Conservation (phyloP, 2,113 vertebrate genomes). For the Labrus mixtus region DNA sequence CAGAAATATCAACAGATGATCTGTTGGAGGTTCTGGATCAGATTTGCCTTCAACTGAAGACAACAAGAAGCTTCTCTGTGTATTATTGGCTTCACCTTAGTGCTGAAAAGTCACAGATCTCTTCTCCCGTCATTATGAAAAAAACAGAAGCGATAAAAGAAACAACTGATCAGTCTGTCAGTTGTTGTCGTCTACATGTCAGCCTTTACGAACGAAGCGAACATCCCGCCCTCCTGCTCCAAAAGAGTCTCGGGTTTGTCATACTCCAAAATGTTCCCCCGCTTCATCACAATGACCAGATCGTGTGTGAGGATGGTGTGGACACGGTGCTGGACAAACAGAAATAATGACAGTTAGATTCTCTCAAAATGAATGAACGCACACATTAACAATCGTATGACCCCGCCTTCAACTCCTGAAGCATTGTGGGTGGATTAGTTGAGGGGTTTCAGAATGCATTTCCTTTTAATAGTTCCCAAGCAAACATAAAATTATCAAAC, state of each 20-base stretch:
- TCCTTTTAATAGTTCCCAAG: too few relatives aligned
- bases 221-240: conserved; percentile 92
- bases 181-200: conserved; percentile 89
- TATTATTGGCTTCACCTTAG: background rate
- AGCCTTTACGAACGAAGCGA: conserved; percentile 95
- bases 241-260: conserved; percentile 93
- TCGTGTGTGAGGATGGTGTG: conserved; percentile 98
- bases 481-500: too few relatives aligned
- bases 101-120: background rate
- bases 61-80: background rate
- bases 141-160: background rate
- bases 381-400: background rate
- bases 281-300: conserved; percentile 97
- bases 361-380: background rate
- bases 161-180: background rate
- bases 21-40: conserved; percentile 1
- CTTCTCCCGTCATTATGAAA: background rate
- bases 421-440: background rate
- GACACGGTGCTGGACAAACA: conserved; percentile 91
- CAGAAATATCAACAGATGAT: conserved; percentile 9
- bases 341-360: background rate
- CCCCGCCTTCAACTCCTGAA: too few relatives aligned
- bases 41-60: background rate
- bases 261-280: conserved; percentile 95
- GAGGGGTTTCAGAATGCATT: background rate